These are phyloP conservation scores for Corydoras maculifer DNA, from an alignment of 2,113 vertebrate species.

Conservation along the genomic window DNA sequence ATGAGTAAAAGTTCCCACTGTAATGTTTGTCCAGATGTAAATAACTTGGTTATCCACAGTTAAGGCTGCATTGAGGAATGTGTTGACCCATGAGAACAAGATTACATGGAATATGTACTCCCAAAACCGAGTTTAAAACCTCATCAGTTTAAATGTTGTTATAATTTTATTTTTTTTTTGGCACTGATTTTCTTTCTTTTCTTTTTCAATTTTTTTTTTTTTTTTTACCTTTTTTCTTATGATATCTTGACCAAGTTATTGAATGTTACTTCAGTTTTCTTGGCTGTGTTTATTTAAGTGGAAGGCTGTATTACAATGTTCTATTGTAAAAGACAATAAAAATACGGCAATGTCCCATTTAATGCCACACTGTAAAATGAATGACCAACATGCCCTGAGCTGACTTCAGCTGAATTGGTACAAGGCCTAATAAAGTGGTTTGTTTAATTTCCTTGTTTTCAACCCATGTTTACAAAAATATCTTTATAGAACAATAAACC, in stretches of 20 bases:
- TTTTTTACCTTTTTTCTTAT: not conserved
- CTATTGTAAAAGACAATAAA: too few species aligned
- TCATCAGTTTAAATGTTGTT: not conserved
- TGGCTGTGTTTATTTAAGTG: slow-evolving; percentile 34
- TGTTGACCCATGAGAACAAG: not conserved
- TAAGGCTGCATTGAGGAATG: not conserved
- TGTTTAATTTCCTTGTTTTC: too few species aligned
- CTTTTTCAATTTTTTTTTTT: slow-evolving; percentile 1
- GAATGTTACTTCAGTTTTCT: slow-evolving; percentile 28
- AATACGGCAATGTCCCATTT: too few species aligned
- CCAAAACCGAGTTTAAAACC: not conserved
- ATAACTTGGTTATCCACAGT: not conserved
- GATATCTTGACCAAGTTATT: slow-evolving; percentile 27
- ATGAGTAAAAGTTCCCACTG: not conserved
- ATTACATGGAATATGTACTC: not conserved
- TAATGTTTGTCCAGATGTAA: too few species aligned
- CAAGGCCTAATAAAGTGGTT: too few species aligned
- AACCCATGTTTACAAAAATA: too few species aligned
- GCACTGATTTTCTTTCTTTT: slow-evolving; percentile 50
- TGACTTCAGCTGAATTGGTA: not conserved
- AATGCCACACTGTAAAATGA: not conserved
- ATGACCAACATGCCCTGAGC: not conserved
- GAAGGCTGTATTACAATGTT: slow-evolving; percentile 4
- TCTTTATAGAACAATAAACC: too few species aligned
- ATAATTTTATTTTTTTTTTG: slow-evolving; percentile 15